Base-by-base conservation (phyloP, 2,113 vertebrate species). In the Scomber colias region DNA sequence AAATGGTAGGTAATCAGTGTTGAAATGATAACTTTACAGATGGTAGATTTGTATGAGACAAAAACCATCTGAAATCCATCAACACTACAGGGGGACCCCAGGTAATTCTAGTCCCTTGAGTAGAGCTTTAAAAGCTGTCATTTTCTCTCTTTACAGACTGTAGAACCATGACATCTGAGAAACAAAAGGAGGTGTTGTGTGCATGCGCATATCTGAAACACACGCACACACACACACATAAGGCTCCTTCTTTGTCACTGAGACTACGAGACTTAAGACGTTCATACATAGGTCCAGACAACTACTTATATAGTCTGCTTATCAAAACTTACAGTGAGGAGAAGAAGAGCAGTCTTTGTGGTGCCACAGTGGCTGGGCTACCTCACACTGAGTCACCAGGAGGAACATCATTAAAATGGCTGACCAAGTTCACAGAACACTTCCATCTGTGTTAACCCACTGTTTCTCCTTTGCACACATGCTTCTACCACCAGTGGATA, bases 371-470 rank as follows among this genome's bases (percentile, higher is more conserved):
- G 74, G 67, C 78, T 77, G 65, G 65, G 69, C 81, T 83, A 87
- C 81, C 82, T 91, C 93, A 90, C 85, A 71, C 80, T 90, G 90
- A 90, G 75, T 91, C 89, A 86, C 82, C 81, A 62, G 71, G 72
- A 82, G 81, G 76, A 91, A 70, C 86, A 84, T 90, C 87, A 85
- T 93, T 91, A 92, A 90, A 94, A 90, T 84, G 87, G 86, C 85
- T 84, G 91, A 87, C 79, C 83, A 82, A 89, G 88, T 90, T 89
- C 80, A 75, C 72, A 87, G 86, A 93, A 93, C 90, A 89, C 88
- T 90, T 91, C 89, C 91, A 92, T 92, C 88, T 92, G 92, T 92
- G 89, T 86, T 88, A 78, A 63, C 78, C 89, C 50, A 74, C 84
- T 85, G 75, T 85, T 90, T 88, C 85, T 84, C 59, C 84, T 82